Base-by-base conservation (phyloP, 1,140 invertebrate species). In the Nephotettix cincticeps region DNA sequence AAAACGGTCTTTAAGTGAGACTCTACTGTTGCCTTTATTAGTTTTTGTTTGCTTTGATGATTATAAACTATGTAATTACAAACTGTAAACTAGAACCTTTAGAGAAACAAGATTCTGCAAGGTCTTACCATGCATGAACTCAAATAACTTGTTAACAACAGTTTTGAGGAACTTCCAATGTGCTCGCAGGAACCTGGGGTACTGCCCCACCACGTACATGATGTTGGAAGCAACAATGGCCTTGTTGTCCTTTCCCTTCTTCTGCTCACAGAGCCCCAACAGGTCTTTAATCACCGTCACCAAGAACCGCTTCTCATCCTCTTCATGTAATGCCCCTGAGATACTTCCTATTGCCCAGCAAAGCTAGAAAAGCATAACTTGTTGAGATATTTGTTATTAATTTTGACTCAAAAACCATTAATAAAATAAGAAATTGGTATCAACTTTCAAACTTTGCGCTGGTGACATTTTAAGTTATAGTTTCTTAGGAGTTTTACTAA, bases 91-190 rank as follows among this genome's bases (percentile, higher is more conserved):
- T n/a, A n/a, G n/a, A n/a, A n/a, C n/a, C n/a, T n/a, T n/a, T n/a
- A n/a, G n/a, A n/a, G n/a, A n/a, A n/a, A n/a, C 23, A 25, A 64
- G 29, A n/a, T 27, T 27, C 9, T 25, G 61, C 25, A 61, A 54
- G 58, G 68, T 25, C 83, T 83, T 78, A 91, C 90, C 92, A 84
- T 99, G 98, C 98, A 99, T 99, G 81, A 99, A 99, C 84, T 99
- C 98, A 85, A 99, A 99, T 36, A 99, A 85, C 85, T 99, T 99
- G 85, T 99, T 99, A 56, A 99, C 97, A 78, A 99, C 98, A 69
- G 98, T 99, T 85, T 99, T 99, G n/a, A 99, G 86, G 83, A 99
- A 99, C 82, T 98, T 97, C 98, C 98, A 99, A 84, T 99, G 98
- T n/a, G 96, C 97, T 76, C 96, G 85, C 43, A 99, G 85, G 84